Evolutionary conservation across 2,888 invertebrate genomes (phyloP), one percentile per base, ranked within the genome.

Genomic region (Cyclophora albipunctata): DNA sequence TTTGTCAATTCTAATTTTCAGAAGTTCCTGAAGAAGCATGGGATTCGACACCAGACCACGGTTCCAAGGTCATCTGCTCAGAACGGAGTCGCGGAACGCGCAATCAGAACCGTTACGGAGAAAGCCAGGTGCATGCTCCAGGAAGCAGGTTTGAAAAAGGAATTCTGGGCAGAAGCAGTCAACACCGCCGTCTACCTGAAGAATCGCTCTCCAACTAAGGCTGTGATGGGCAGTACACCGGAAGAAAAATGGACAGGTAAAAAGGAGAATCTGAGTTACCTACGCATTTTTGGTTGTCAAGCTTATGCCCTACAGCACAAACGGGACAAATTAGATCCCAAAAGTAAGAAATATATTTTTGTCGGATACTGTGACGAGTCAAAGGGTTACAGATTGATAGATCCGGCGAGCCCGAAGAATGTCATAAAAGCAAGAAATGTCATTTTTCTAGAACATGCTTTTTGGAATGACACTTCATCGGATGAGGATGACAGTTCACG

Each of bases 301-400:
- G 51, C 51, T 34, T 49, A 47, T 41, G 43, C 47, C 3, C 34
- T 44, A 33, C 34, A 52, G 6, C 42, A 47, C 33, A 50, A 42
- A 7, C 47, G 49, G 3, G 34, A 44, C 2, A 51, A 54, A 42
- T 33, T 46, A 47, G 48, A 56, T 53, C 45, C 40, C 41, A 51
- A 47, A 46, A 40, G 47, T 42, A 34, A 52, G 5, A 44, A 51
- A 33, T 49, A 47, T 34, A 49, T 50, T 42, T 55, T 55, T 45
- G 49, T 52, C 0, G 55, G 66, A 3, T 66, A 57, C 48, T 41
- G 53, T 35, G 61, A 63, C n/a, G 50, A 56, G 45, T 46, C 55
- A 1, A 65, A 66, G 46, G 65, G 63, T 1, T 64, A 66, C 45
- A 54, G 63, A 34, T 43, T 62, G 3, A 57, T 58, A 45, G 44